Conservation (phyloP, 2,113 vertebrate species). For the Elanoides forficatus region DNA sequence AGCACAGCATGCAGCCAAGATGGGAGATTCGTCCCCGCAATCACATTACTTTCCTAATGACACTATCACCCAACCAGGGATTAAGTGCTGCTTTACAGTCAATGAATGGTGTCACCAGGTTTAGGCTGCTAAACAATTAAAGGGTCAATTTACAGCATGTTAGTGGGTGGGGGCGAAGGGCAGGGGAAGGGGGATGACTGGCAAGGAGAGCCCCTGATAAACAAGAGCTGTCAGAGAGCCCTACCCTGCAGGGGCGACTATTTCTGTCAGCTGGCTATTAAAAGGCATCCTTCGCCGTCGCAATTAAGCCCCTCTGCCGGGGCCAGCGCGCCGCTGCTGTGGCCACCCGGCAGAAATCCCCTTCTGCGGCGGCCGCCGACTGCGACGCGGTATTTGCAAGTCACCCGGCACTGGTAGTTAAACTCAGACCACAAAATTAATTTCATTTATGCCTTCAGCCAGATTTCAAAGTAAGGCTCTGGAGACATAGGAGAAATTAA, state of each 20-base stretch:
- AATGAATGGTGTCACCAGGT: not conserved
- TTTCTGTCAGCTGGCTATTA: not conserved
- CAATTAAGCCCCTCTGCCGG: not conserved
- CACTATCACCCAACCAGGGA: not conserved
- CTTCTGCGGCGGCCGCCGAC: not conserved
- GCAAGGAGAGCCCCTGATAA: not conserved
- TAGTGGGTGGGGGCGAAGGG: not conserved
- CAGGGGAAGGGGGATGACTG: not conserved
- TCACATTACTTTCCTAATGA: not conserved
- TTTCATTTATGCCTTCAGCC: conserved; percentile 67
- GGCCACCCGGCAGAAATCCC: not conserved
- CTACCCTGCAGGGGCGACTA: not conserved
- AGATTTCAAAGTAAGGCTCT: conserved; percentile 68
- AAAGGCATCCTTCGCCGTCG: not conserved
- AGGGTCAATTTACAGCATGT: not conserved
- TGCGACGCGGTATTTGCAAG: not conserved
- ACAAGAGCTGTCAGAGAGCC: not conserved
- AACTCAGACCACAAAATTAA: conserved; percentile 54
- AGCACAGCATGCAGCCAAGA: not conserved
- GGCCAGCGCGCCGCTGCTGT: not conserved
- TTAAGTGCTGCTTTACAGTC: not conserved
- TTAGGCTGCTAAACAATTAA: conserved; percentile 7
- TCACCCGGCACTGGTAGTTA: not conserved
- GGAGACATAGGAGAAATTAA: conserved; percentile 74
- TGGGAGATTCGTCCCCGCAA: not conserved